phyloP scores from a whole-genome alignment of 2,113 vertebrate species.

The Saguinus midas region DNA sequence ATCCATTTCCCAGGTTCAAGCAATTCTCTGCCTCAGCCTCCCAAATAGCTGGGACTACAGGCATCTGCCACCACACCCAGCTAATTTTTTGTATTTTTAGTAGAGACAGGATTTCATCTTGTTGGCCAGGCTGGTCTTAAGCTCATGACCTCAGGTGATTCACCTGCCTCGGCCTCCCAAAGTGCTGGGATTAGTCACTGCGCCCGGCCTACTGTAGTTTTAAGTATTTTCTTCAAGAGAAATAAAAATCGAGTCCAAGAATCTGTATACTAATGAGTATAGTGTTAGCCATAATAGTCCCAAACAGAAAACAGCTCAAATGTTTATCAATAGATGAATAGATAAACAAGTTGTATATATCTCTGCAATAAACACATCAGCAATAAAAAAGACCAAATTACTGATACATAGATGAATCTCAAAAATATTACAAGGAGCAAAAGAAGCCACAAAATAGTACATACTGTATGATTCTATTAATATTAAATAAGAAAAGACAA shows the following conservation, averaged over 20 bases:
- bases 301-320: background rate
- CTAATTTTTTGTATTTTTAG: too few species aligned
- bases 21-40: too few species aligned
- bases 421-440: background rate
- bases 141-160: too few species aligned
- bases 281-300: background rate
- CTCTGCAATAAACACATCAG: background rate
- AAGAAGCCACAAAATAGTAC: background rate
- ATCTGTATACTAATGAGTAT: background rate
- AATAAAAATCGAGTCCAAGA: background rate
- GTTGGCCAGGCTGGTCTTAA: too few species aligned
- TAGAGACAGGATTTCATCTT: too few species aligned
- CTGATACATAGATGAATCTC: background rate
- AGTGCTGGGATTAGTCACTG: too few species aligned
- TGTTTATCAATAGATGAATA: background rate
- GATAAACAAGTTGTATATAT: background rate
- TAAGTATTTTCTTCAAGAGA: background rate
- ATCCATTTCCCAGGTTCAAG: too few species aligned
- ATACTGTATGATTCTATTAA: background rate
- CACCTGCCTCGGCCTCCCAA: too few species aligned
- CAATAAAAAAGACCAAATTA: background rate
- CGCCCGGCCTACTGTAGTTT: background rate
- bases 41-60: too few species aligned
- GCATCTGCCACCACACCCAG: too few species aligned
- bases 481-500: background rate